Percentiles rank a stretch among this genome's conserved stretches.
Evolutionary conservation across 2,113 vertebrate genomes (phyloP).

Genomic region (Psettodes erumei): DNA sequence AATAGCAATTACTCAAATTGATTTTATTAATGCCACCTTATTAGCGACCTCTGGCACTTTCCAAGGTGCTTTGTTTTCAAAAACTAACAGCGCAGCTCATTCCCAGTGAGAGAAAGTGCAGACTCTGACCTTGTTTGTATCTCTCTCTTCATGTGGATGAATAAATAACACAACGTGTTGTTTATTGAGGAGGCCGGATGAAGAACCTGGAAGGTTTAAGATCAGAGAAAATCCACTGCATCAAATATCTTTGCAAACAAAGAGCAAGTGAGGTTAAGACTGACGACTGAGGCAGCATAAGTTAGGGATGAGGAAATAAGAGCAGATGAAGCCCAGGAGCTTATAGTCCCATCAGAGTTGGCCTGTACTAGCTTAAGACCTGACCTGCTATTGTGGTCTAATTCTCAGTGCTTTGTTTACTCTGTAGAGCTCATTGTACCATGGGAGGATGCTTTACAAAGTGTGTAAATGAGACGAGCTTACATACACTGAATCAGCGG

Average conservation of each 20-base stretch:
- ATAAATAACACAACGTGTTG: constrained; percentile 49
- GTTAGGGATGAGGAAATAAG: constrained; percentile 31
- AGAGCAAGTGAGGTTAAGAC: constrained; percentile 45
- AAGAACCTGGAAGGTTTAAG: constrained; percentile 40
- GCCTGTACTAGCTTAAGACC: constrained; percentile 16
- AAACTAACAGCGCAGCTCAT: constrained; percentile 36
- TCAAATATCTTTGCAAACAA: constrained; percentile 49
- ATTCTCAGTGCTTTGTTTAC: constrained; percentile 41
- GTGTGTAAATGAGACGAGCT: constrained; percentile 55
- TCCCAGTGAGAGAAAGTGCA: constrained; percentile 12
- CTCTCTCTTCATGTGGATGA: constrained; percentile 18
- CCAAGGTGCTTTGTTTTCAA: constrained; percentile 27
- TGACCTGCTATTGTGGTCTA: constrained; percentile 45
- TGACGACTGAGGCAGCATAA: constrained; percentile 37
- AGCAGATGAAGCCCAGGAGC: constrained; percentile 33
- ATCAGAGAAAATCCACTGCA: constrained; percentile 37
- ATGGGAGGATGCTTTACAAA: constrained; percentile 47
- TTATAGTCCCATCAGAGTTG: constrained; percentile 32
- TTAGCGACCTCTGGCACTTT: constrained; percentile 42
- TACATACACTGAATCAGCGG: constrained; percentile 28
- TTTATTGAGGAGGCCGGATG: constrained; percentile 37
- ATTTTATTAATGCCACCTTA: constrained; percentile 49
- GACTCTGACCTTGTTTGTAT: constrained; percentile 36
- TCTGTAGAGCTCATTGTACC: constrained; percentile 29
- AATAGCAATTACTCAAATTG: constrained; percentile 29